Base-by-base conservation (phyloP, 2,113 vertebrate genomes). In the Jacana jacana region DNA sequence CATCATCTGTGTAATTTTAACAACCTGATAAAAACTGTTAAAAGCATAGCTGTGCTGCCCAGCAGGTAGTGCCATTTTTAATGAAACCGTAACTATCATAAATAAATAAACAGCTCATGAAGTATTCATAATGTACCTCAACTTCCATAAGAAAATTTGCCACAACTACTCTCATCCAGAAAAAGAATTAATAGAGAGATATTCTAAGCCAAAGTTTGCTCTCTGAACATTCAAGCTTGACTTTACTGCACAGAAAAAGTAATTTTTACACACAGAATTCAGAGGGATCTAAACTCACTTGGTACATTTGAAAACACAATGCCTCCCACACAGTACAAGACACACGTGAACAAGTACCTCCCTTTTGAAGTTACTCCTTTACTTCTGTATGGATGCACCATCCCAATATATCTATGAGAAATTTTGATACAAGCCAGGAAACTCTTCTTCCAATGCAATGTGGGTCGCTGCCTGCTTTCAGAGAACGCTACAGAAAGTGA, bases 1-100 rank as follows among this genome's bases (percentile, higher is more conserved):
- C 91, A 98, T 98, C 44, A 92, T 57, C 93, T 96, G 75, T 95
- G 91, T 97, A 95, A 95, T 97, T 98, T 97, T 98, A 98, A 98
- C 97, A 98, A 91, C 96, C 85, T 95, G 96, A 97, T 97, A 97
- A 98, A 97, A 98, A 97, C 97, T 93, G 96, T 97, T 98, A 98
- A 98, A 98, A 98, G 98, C 98, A 97, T 97, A 95, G 89, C 95
- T 96, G 88, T 95, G 97, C 95, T 97, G 91, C 96, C 96, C 97
- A 98, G 97, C 89, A 98, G 97, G 97, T 97, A 98, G 93, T 97
- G 97, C 87, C 94, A 97, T 98, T 97, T 97, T 97, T 97, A 98
- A 98, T 98, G 96, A 97, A 98, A 95, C 96, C 52, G 27, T 90
- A 94, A 93, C 95, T 86, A 54, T 37, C 92, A 98, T 98, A 95